Percentiles rank a stretch among this genome's conserved stretches.
phyloP scores from a whole-genome alignment of 64 coral and sea anemone species.

The Montipora efflorescens region DNA sequence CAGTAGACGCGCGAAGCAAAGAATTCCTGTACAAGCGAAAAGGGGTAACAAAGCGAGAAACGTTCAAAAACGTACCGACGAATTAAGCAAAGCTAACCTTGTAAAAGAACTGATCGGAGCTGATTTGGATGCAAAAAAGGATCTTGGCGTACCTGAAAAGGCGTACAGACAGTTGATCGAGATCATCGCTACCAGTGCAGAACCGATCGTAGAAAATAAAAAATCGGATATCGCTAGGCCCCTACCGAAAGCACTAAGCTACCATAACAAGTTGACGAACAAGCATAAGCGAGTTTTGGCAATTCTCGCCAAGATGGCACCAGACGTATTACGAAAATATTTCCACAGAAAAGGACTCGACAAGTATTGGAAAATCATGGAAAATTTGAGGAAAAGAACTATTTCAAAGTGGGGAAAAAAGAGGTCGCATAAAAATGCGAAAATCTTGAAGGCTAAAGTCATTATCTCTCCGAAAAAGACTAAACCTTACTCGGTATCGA shows the following conservation, averaged over 20 bases:
- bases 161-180: slow-evolving; percentile 14
- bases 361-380: slow-evolving; percentile 48
- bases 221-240: slow-evolving; percentile 28
- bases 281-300: not conserved
- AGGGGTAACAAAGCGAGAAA: not conserved
- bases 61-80: not conserved
- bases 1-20: not conserved
- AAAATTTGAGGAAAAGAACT: not conserved
- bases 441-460: not conserved
- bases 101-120: slow-evolving; percentile 28
- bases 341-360: slow-evolving; percentile 48
- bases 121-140: not conserved
- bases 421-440: not conserved
- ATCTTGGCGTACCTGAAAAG: not conserved
- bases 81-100: slow-evolving; percentile 30
- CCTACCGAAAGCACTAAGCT: not conserved
- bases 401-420: not conserved
- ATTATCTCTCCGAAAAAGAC: not conserved
- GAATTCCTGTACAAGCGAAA: not conserved
- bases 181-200: not conserved
- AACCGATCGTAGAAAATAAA: slow-evolving; percentile 14
- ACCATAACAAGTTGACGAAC: slow-evolving; percentile 16
- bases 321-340: slow-evolving; percentile 20
- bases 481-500: not conserved
- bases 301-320: slow-evolving; percentile 23